Evolutionary conservation across 2,888 invertebrate species (phyloP), one percentile per base, ranked within the genome.

Genomic region (Electrophaes corylata): DNA sequence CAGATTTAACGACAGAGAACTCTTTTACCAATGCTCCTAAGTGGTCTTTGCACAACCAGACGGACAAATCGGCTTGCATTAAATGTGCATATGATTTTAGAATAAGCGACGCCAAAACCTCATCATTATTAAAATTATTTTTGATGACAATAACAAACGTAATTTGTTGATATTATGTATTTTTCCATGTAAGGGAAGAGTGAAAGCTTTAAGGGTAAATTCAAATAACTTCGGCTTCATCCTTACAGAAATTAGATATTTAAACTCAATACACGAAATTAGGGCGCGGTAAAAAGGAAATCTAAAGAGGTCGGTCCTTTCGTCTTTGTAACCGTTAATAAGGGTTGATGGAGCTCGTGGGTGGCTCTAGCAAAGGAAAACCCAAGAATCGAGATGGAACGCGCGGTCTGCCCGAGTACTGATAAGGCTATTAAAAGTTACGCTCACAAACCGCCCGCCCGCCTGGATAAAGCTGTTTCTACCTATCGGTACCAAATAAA

Each of bases 381-480:
- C 71, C 70, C 74, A 49, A 49, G 49, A 49, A 49, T 49, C 55
- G 74, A 76, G 82, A 79, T 77, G 76, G 73, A 76, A 73, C 77
- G 76, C 71, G 75, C 76, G 79, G 86, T 79, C 86, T 88, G 88
- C 76, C 75, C 70, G 75, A 77, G 80, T 73, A 81, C 86, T 83
- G 88, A 91, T 91, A 91, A 89, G 86, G 85, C 88, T 91, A 89
- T 91, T 89, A 89, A 87, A 91, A 91, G 85, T 91, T 87, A 86
- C 86, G 81, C 84, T 83, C 73, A 73, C 77, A 81, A 82, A 81
- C 80, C 78, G 76, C 76, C 80, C 77, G 76, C 77, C 75, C 72
- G 78, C 66, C 75, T 78, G 84, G 80, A 85, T 86, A 81, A 81
- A 81, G 75, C 72, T 76, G 78, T 84, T 80, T 81, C 75, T 73